These are phyloP conservation scores for Hyposoter didymator DNA, from an alignment of 2,888 invertebrate genomes.

Conservation along the genomic window DNA sequence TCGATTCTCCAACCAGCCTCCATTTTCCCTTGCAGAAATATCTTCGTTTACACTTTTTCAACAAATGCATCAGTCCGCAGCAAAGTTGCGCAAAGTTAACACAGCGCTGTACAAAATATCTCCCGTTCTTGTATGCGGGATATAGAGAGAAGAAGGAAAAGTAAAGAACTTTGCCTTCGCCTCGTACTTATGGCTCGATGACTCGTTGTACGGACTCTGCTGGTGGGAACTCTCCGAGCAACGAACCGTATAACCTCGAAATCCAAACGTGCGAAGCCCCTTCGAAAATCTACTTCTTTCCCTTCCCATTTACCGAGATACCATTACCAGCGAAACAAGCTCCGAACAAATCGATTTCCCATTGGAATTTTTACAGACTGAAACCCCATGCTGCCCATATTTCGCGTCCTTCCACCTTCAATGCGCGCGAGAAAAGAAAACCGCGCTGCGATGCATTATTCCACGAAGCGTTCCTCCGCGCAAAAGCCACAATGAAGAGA, in stretches of 20 bases:
- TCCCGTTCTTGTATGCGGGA: background rate
- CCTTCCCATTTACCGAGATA: constrained; percentile 29
- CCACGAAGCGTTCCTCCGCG: background rate
- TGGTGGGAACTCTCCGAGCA: constrained; percentile 39
- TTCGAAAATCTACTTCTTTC: constrained; percentile 55
- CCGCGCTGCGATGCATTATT: background rate
- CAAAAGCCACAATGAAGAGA: background rate
- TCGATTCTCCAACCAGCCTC: background rate
- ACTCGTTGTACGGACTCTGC: constrained; percentile 35
- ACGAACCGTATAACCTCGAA: constrained; percentile 55
- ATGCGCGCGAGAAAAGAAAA: background rate
- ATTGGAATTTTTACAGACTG: background rate
- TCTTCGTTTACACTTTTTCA: background rate
- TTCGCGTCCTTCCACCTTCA: background rate
- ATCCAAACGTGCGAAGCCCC: constrained; percentile 43
- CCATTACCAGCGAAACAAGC: constrained; percentile 45
- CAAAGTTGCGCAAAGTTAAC: background rate
- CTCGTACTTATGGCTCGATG: background rate
- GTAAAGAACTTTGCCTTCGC: background rate
- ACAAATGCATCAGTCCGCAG: background rate
- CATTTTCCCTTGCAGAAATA: background rate
- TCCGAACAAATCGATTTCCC: constrained; percentile 52
- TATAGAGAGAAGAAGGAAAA: background rate
- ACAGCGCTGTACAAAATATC: background rate
- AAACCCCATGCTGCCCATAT: background rate